Percentiles rank a stretch among this genome's conserved stretches.
Evolutionary conservation across 2,113 vertebrate genomes (phyloP).

Genomic region (Nanorana parkeri): DNA sequence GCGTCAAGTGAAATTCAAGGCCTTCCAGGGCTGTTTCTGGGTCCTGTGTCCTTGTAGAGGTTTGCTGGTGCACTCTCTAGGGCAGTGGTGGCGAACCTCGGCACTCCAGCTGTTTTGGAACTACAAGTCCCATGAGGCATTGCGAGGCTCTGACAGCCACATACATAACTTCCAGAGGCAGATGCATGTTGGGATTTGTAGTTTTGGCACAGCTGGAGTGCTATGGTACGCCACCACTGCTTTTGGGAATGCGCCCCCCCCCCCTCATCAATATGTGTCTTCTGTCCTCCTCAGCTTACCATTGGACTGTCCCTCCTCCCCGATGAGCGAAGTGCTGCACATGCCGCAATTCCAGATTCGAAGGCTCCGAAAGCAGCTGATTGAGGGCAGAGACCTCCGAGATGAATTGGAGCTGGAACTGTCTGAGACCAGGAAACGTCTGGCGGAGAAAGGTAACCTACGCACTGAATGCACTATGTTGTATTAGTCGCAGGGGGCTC

Average conservation of each 20-base stretch:
- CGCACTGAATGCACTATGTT: too few relatives aligned
- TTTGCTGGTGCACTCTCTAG: too few relatives aligned
- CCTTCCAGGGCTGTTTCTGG: background rate
- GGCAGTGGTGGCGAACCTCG: too few relatives aligned
- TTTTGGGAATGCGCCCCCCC: too few relatives aligned
- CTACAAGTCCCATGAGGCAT: too few relatives aligned
- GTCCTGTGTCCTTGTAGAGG: background rate
- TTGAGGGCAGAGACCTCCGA: conserved; percentile 76
- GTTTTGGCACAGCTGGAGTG: too few relatives aligned
- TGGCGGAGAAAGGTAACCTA: conserved; percentile 84
- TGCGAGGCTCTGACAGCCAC: too few relatives aligned
- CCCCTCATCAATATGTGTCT: rapidly evolving
- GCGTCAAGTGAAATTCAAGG: too few relatives aligned
- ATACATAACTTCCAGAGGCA: too few relatives aligned
- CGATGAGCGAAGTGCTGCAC: conserved; percentile 87
- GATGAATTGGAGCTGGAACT: conserved; percentile 84
- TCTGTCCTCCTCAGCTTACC: conserved; percentile 61
- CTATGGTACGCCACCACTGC: too few relatives aligned
- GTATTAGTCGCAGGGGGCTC: rapidly evolving
- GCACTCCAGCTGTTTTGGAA: too few relatives aligned
- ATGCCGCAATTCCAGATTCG: conserved; percentile 89
- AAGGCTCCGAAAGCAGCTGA: conserved; percentile 80
- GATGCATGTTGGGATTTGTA: too few relatives aligned
- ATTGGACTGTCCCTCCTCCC: conserved; percentile 72
- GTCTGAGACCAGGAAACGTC: conserved; percentile 68